phyloP scores from a whole-genome alignment of 2,113 vertebrate species.

The Sprattus sprattus region DNA sequence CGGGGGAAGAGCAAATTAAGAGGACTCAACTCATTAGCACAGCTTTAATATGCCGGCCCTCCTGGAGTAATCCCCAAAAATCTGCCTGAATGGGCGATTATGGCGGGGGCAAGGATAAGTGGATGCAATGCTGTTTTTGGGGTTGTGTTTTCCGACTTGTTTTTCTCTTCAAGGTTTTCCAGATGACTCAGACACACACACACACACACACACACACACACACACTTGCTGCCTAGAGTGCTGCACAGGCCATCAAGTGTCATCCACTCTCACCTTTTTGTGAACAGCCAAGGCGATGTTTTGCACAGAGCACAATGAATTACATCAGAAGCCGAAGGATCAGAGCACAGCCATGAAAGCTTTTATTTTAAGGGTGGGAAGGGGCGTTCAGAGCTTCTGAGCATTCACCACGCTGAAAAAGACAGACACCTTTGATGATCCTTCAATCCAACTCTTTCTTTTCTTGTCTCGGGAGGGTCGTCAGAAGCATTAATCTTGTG shows the following conservation, averaged over 20 bases:
- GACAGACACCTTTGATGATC: conserved; percentile 56
- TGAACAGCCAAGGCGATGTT: not conserved
- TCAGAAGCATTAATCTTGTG: conserved; percentile 17
- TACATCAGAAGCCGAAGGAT: not conserved
- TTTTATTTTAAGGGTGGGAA: not conserved
- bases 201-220: not conserved
- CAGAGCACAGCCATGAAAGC: not conserved
- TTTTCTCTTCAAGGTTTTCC: conserved; percentile 34
- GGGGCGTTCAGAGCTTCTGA: conserved; percentile 18
- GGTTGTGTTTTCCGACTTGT: conserved; percentile 54
- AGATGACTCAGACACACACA: not conserved
- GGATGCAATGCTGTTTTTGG: conserved; percentile 44
- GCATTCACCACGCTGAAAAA: conserved; percentile 48
- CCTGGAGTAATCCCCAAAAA: conserved; percentile 75
- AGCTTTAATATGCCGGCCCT: conserved; percentile 74
- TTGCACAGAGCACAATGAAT: not conserved
- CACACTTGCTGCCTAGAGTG: not conserved
- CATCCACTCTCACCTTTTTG: not conserved
- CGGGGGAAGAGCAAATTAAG: conserved; percentile 77
- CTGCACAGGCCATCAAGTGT: not conserved
- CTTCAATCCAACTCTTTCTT: conserved; percentile 23
- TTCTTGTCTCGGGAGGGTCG: conserved; percentile 1
- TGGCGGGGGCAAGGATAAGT: conserved; percentile 62
- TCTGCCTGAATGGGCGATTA: conserved; percentile 75
- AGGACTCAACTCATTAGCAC: conserved; percentile 79